These are phyloP conservation scores for Sylvia borin DNA, from an alignment of 2,797 vertebrate species.

Conservation along the genomic window DNA sequence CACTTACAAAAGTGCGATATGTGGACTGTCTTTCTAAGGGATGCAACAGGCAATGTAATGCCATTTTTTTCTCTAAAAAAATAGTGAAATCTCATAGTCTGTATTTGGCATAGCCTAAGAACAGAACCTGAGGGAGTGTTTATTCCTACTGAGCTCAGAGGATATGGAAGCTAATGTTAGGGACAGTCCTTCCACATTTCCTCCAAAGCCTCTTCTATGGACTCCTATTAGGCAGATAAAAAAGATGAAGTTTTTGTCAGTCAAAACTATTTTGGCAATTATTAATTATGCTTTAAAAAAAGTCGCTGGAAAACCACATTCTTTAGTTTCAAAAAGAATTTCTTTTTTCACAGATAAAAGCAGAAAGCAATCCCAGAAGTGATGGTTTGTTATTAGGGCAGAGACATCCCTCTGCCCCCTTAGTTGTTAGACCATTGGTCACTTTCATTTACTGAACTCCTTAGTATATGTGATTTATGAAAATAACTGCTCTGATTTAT, in stretches of 20 bases:
- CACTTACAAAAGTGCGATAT: not conserved
- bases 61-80: not conserved
- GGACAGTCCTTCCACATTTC: not conserved
- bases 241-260: not conserved
- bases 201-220: not conserved
- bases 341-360: not conserved
- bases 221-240: not conserved
- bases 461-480: not conserved
- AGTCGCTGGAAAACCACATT: not conserved
- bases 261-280: not conserved
- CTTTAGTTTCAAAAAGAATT: not conserved
- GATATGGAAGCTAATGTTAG: not conserved
- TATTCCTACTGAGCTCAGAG: not conserved
- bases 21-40: not conserved
- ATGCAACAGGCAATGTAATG: not conserved
- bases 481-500: not conserved
- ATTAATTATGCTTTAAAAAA: not conserved
- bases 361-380: not conserved
- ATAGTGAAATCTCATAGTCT: not conserved
- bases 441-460: not conserved
- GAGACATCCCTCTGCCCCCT: accelerated
- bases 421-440: not conserved
- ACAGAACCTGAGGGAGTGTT: not conserved
- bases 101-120: not conserved
- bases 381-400: not conserved